Conservation (phyloP, 1,140 invertebrate genomes). For the Aphaenogaster floridana region DNA sequence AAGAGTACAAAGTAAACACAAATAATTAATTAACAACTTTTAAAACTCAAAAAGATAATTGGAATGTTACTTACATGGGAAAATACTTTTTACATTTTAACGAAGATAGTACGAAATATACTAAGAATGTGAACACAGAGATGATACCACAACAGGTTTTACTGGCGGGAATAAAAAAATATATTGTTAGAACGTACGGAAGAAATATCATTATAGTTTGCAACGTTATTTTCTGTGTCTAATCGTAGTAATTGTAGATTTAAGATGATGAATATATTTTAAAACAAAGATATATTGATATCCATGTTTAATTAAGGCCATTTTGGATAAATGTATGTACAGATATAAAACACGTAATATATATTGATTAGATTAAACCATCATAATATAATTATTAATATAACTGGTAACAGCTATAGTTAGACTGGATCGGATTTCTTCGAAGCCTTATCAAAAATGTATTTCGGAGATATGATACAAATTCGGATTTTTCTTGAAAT, state of each 20-base stretch:
- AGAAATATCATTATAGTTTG: not conserved
- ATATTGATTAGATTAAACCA: not conserved
- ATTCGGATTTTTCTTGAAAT: not conserved
- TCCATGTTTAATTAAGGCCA: not conserved
- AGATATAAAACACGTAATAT: conserved; percentile 4
- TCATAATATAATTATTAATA: conserved; percentile 3
- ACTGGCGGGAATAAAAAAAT: not conserved
- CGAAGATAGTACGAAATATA: conserved; percentile 1
- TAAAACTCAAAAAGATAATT: conserved; percentile 9
- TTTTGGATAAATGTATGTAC: conserved; percentile 14
- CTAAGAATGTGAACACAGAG: not conserved
- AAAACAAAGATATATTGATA: conserved; percentile 3
- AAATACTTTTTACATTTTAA: conserved; percentile 31
- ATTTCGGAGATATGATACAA: conserved; percentile 1
- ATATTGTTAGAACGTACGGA: not conserved
- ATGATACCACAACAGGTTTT: conserved; percentile 18
- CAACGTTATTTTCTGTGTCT: not conserved
- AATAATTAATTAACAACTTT: conserved; percentile 31
- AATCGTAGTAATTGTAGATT: conserved; percentile 15
- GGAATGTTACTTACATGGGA: not conserved
- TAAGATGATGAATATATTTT: not conserved
- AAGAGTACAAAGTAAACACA: not conserved
- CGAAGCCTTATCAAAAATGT: conserved; percentile 22
- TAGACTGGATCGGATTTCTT: conserved; percentile 35
- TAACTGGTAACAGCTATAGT: not conserved